Base-by-base conservation (phyloP, 2,797 vertebrate species). In the Sternarchorhynchus goeldii region DNA sequence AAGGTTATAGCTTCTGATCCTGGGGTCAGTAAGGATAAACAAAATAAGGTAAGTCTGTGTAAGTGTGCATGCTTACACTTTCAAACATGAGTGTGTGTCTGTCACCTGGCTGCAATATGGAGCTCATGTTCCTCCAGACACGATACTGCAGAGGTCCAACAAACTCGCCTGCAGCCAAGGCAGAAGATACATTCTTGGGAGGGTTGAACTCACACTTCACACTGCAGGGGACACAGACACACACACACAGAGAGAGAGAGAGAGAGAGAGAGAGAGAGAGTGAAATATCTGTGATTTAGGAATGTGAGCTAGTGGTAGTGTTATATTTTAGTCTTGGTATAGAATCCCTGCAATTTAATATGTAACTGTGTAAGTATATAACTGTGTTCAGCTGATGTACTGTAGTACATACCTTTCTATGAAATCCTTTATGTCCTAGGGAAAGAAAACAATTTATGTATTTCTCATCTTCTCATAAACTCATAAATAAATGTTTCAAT, bases 351-450 rank as follows among this genome's bases (percentile, higher is more conserved):
- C 56, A 58, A 58, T n/a, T n/a, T 8, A 58, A 5, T 1, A 20
- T 10, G 20, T 58, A 58, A n/a, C 56, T 18, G 12, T 18, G 12
- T 55, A 55, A 16, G 31, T 21, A 8, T 56, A 8, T 29, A 55
- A 55, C 41, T 39, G 41, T 29, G 41, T 34, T n/a, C 29, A 55
- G 20, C 18, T 20, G 6, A 21, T 58, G 25, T 31, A 71, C 10
- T 58, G 25, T 31, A 71, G 21, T 55, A 84, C 91, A 90, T 86
- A 92, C 91, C 89, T 86, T 64, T 84, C 86, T 21, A 93, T 91
- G 81, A 93, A 93, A 82, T 92, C 90, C 87, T 88, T 91, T 73
- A 92, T 91, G 81, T 91, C 92, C 92, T 93, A 81, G 41, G 18
- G 90, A 87, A 0, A 83, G 39, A 89, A 29, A 63, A 84, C 62